Percentiles rank a stretch among this genome's conserved stretches.
Evolutionary conservation across 2,797 vertebrate genomes (phyloP).

Genomic region (Sparidentex hasta): DNA sequence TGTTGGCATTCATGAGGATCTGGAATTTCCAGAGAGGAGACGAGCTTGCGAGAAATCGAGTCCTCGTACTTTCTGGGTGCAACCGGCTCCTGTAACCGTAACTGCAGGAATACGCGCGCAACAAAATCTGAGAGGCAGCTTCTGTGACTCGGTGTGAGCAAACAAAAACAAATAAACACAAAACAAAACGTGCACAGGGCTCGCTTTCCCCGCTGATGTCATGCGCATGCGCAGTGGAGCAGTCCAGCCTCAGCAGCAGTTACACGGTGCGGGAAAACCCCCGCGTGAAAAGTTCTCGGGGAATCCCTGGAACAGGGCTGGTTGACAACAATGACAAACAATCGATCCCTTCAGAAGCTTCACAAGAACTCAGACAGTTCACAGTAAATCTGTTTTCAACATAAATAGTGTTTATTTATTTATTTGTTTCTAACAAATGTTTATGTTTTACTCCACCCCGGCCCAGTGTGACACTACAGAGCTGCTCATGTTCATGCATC

Average conservation of each 20-base stretch:
- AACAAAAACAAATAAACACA: no score
- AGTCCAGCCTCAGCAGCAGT: fast-evolving
- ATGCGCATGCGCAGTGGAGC: background rate
- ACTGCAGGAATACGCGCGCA: background rate
- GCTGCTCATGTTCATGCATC: no score
- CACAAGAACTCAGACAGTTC: background rate
- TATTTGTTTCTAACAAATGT: no score
- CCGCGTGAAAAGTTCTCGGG: conserved; percentile 17
- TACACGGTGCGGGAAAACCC: background rate
- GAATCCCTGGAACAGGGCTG: conserved; percentile 34
- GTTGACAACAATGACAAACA: conserved; percentile 8
- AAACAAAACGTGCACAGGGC: no score
- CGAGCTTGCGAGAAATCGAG: background rate
- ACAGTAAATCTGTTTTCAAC: no score
- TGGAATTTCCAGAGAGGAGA: background rate
- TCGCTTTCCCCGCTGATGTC: background rate
- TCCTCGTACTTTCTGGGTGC: background rate
- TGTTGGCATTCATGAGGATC: background rate
- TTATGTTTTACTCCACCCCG: no score
- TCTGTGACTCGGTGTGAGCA: background rate
- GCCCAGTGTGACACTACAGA: no score
- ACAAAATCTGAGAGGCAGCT: background rate
- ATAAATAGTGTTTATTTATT: no score
- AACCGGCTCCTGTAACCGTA: background rate
- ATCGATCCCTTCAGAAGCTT: background rate